Conservation (phyloP, 2,797 vertebrate species). For the Peromyscus nudipes region DNA sequence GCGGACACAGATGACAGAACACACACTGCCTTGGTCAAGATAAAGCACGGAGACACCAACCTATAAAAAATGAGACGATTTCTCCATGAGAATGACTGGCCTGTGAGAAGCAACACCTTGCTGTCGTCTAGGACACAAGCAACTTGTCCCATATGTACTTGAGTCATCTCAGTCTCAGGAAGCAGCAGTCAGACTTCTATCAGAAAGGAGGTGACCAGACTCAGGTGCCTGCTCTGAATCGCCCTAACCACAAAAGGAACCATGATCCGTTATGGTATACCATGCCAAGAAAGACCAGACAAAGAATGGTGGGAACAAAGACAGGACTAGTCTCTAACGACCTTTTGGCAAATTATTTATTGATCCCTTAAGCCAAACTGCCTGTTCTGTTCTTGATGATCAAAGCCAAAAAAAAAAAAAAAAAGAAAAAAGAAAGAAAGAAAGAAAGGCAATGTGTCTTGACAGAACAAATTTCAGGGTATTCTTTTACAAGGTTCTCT, state of each 20-base stretch:
- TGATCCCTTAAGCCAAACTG: neutral
- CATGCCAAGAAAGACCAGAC: accelerated
- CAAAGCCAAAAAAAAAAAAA: neutral
- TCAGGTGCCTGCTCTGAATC: neutral
- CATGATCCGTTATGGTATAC: accelerated
- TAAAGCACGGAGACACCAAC: neutral
- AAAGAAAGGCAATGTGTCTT: neutral
- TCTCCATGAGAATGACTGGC: neutral
- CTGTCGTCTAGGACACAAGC: neutral
- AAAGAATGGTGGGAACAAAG: neutral
- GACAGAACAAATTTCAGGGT: neutral
- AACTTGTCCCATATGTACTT: neutral
- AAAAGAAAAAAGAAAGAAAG: too few relatives aligned
- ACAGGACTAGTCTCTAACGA: neutral
- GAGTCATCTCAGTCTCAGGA: neutral
- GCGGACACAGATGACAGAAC: neutral
- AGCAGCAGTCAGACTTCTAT: neutral
- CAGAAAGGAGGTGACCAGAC: neutral
- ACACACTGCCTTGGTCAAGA: neutral
- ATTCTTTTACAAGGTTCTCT: neutral
- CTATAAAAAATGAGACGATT: neutral
- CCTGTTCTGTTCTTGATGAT: neutral
- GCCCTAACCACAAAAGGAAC: neutral
- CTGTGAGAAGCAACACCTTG: neutral
- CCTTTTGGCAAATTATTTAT: slow-evolving; percentile 1